Base-by-base conservation (phyloP, 1,140 invertebrate species). In the Atta cephalotes region DNA sequence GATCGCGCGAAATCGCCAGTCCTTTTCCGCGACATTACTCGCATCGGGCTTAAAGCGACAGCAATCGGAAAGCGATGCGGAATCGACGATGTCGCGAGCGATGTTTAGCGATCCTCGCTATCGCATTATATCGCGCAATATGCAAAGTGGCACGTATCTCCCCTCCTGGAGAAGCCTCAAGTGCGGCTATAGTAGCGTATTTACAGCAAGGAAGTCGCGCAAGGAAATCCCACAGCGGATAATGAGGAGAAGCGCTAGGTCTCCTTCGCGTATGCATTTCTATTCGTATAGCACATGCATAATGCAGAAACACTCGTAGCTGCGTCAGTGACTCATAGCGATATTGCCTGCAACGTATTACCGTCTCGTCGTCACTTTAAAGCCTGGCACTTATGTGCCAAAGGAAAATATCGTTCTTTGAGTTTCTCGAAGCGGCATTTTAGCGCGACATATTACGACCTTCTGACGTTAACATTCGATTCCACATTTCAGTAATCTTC, bases 41-140 rank as follows among this genome's bases (percentile, higher is more conserved):
- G 72, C 58, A 14, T 21, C 31, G 78, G 72, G 31, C 51, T 62
- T 45, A 63, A 70, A 63, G 66, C 7, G 9, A 3, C 18, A 35
- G 39, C n/a, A 74, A 78, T 81, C 81, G 62, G 56, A 45, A 7
- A 51, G 60, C 77, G 21, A 78, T 12, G 56, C 62, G 14, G 16
- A 89, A 89, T 89, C 74, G 68, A 66, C 16, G 39, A 10, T 9
- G 51, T 78, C 51, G 25, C n/a, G 49, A 35, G 9, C 76, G 49
- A 88, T 51, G 53, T 90, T 88, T 82, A 66, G 58, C 78, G 39
- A 84, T 86, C 56, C 7, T 31, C 49, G 18, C 31, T 63, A 25
- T 65, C 25, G 88, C 45, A 86, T 92, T 89, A 87, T 7, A 16
- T 72, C 62, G 56, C 89, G 79, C 45, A 87, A 68, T 89, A 92